phyloP scores from a whole-genome alignment of 2,888 invertebrate species.

The Pharmacophagus antenor region DNA sequence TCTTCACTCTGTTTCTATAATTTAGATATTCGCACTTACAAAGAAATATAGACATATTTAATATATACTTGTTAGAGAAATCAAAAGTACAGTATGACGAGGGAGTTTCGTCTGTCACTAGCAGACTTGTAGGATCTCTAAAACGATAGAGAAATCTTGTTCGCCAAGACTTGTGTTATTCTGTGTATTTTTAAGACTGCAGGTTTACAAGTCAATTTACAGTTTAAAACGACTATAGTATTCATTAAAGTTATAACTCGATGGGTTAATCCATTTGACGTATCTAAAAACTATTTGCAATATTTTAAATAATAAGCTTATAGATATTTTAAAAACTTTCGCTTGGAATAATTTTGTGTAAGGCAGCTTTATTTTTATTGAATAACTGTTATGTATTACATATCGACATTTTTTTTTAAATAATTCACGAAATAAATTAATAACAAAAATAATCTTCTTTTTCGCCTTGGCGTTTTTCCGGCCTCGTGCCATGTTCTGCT shows the following conservation, averaged over 20 bases:
- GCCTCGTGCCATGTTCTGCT: too few relatives aligned
- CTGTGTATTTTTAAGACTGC: slow-evolving; percentile 18
- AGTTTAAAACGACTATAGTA: background rate
- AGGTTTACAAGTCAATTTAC: slow-evolving; percentile 13
- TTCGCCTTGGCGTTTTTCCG: too few relatives aligned
- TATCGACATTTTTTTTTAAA: too few relatives aligned
- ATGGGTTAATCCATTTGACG: background rate
- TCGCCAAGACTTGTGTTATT: slow-evolving; percentile 9
- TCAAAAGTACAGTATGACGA: slow-evolving; percentile 40
- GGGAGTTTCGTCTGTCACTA: slow-evolving; percentile 44
- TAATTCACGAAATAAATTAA: too few relatives aligned
- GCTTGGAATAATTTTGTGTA: too few relatives aligned
- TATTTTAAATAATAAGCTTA: too few relatives aligned
- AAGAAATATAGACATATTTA: background rate
- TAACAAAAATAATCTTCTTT: too few relatives aligned
- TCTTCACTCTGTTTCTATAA: too few relatives aligned
- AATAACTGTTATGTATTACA: too few relatives aligned
- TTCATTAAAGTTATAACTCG: background rate
- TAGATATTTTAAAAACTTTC: too few relatives aligned
- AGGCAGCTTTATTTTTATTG: too few relatives aligned
- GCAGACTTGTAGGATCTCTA: slow-evolving; percentile 25
- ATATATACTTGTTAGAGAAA: slow-evolving; percentile 57
- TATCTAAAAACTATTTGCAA: too few relatives aligned
- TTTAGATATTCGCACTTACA: background rate
- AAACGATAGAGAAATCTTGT: slow-evolving; percentile 29